phyloP scores from a whole-genome alignment of 2,113 vertebrate genomes.

The Nesogale talazaci region DNA sequence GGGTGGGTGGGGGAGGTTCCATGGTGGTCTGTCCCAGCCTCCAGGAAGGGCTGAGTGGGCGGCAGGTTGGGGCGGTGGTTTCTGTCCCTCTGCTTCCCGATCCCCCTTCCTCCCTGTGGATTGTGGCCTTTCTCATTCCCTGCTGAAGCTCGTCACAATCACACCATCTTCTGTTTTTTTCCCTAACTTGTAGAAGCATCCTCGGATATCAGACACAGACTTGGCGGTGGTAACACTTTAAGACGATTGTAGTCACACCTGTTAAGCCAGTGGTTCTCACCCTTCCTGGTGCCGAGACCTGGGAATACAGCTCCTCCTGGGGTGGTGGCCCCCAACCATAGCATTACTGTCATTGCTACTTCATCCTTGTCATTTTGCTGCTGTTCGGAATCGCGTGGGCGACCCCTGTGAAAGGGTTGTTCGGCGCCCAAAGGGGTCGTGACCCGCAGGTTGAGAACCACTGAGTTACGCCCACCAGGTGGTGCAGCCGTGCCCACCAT shows the following conservation, averaged over 20 bases:
- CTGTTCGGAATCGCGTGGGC: too few species aligned
- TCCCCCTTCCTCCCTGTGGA: background rate
- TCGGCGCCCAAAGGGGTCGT: too few species aligned
- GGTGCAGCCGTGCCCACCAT: background rate
- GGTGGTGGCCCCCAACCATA: too few species aligned
- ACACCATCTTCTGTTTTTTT: background rate
- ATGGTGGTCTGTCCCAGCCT: background rate
- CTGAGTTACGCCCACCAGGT: background rate
- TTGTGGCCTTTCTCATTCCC: conserved; percentile 9
- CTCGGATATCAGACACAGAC: background rate
- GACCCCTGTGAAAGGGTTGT: too few species aligned
- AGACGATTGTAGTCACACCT: background rate
- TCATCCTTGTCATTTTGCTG: too few species aligned
- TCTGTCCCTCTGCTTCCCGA: background rate
- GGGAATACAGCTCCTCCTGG: too few species aligned
- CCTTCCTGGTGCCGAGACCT: too few species aligned
- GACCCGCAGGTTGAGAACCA: too few species aligned
- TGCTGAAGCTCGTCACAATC: background rate
- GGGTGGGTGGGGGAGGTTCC: too few species aligned
- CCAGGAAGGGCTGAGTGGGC: too few species aligned
- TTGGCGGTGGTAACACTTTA: background rate
- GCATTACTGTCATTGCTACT: too few species aligned
- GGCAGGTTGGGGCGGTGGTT: background rate
- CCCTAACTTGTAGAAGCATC: too few species aligned
- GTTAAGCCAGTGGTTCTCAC: background rate